Evolutionary conservation across 2,113 vertebrate species (phyloP), one percentile per base, ranked within the genome.

Genomic region (Grantiella picta): DNA sequence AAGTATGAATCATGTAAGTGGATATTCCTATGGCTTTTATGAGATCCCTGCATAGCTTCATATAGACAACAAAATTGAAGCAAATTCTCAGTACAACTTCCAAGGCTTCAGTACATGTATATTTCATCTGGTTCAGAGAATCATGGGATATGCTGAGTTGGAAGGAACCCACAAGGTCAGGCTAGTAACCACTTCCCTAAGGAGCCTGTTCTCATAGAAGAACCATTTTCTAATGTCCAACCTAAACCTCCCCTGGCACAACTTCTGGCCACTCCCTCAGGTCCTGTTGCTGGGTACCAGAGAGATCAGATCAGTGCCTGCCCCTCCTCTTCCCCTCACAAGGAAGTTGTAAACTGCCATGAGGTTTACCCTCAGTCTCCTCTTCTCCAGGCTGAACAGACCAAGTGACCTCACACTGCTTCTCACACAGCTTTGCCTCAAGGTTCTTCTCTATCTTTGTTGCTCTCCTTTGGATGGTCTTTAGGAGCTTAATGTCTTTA

Each of bases 401-500:
- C 8, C 71, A 60, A 59, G 45, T 8, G 31, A 52, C 31, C 11
- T 36, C 36, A 47, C n/a, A 28, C 11, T 0, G 0, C 14, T 42
- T 21, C 9, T 52, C 15, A 8, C 9, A 52, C 0, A 0, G 27
- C 18, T 60, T 44, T 33, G 2, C 22, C 22, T 60, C 33, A 19
- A 52, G 36, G 4, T 5, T 1, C 4, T 52, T 21, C 45, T 44
- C 9, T 22, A 52, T 33, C 27, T 45, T 65, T 38, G 44, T 50
- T 60, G 11, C 54, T 14, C 53, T 59, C 15, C 7, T 77, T 38
- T 52, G 33, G 33, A 33, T 36, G 12, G 12, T 23, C 17, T 36
- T 9, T 28, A 23, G 12, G 22, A 60, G 5, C 31, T 68, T 10
- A 60, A 23, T 44, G 11, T 12, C 33, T 22, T 66, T 25, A 9